phyloP scores from a whole-genome alignment of 2,797 vertebrate species.

The Oreortyx pictus region DNA sequence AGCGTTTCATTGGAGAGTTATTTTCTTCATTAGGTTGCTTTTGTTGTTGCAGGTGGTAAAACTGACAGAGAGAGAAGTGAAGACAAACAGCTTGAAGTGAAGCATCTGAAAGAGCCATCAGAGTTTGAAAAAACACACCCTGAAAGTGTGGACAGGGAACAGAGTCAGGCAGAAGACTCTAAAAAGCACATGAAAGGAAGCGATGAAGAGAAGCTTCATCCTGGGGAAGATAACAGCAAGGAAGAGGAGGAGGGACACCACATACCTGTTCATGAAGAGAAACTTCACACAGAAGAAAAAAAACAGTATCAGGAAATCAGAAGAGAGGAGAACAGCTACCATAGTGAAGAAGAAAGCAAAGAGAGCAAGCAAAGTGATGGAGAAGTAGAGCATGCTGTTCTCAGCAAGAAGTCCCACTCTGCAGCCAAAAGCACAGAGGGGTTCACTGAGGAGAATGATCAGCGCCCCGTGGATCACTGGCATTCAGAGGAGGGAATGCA shows the following conservation, averaged over 20 bases:
- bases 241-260: constrained; percentile 53
- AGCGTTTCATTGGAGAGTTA: not conserved
- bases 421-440: constrained; percentile 15
- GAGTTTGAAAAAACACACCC: constrained; percentile 57
- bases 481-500: constrained; percentile 63
- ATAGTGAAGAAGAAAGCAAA: constrained; percentile 67
- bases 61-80: constrained; percentile 74
- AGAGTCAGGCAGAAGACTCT: constrained; percentile 34
- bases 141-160: constrained; percentile 65
- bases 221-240: constrained; percentile 45
- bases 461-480: not conserved
- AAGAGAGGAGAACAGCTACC: constrained; percentile 35
- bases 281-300: constrained; percentile 43
- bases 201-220: constrained; percentile 41
- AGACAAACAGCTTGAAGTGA: constrained; percentile 67
- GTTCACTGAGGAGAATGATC: not conserved
- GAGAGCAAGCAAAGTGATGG: constrained; percentile 47
- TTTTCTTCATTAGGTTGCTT: not conserved
- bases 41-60: constrained; percentile 79
- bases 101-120: constrained; percentile 62
- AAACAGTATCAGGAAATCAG: constrained; percentile 41
- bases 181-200: constrained; percentile 11
- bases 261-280: not conserved
- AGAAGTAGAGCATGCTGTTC: constrained; percentile 30
- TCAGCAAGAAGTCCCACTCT: constrained; percentile 56